phyloP scores from a whole-genome alignment of 2,113 vertebrate genomes.

The Sorex araneus region DNA sequence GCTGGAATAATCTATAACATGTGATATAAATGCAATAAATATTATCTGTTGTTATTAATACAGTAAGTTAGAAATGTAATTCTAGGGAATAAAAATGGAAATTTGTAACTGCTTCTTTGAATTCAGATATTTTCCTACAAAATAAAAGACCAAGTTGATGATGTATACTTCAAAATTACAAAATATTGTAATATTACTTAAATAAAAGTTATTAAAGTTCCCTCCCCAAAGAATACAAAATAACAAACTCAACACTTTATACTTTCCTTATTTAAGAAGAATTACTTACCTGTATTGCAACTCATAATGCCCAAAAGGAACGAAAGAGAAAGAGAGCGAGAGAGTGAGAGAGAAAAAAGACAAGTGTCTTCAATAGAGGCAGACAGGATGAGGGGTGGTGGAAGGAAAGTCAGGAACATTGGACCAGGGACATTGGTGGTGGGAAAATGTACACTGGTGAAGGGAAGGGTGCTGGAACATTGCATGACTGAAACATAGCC shows the following conservation, averaged over 20 bases:
- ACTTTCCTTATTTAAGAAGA: slow-evolving; percentile 83
- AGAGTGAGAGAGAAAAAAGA: no score
- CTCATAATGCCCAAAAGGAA: no score
- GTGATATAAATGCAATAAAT: neutral
- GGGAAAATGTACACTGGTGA: neutral
- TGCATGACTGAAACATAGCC: no score
- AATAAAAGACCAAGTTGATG: neutral
- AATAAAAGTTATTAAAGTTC: neutral
- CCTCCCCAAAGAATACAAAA: neutral
- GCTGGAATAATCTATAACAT: neutral
- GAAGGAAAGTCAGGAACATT: no score
- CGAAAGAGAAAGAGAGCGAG: no score
- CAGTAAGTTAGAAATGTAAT: neutral
- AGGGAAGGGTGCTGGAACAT: no score
- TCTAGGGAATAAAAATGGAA: slow-evolving; percentile 35
- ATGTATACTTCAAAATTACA: neutral
- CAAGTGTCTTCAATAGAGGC: no score
- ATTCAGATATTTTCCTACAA: slow-evolving; percentile 81
- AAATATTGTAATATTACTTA: neutral
- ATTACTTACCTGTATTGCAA: neutral
- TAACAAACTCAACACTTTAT: slow-evolving; percentile 74
- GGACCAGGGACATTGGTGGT: no score
- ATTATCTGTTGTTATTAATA: neutral
- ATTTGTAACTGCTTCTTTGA: neutral
- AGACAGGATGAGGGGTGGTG: no score